Percentiles rank a stretch among this genome's conserved stretches.
Evolutionary conservation across 1,140 invertebrate genomes (phyloP).

Genomic region (Aphaenogaster rudis): DNA sequence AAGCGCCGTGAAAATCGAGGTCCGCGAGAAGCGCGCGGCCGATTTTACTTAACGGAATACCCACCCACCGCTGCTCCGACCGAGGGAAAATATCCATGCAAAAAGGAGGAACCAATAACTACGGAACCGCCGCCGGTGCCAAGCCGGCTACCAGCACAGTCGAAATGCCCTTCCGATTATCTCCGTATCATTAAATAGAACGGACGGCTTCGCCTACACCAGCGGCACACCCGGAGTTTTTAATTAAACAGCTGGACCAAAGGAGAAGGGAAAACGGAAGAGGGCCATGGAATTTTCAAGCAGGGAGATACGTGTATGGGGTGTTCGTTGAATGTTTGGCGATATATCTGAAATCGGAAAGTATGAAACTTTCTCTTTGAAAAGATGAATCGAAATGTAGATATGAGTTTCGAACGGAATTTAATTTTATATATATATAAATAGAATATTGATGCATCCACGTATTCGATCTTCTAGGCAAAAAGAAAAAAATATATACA

Average conservation of each 20-base stretch:
- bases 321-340: background rate
- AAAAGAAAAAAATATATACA: too few species aligned
- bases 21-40: background rate
- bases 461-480: too few species aligned
- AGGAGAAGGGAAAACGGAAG: background rate
- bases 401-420: background rate
- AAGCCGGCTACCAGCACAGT: background rate
- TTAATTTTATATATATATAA: background rate
- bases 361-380: conserved; percentile 15
- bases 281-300: background rate
- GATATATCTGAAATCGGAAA: background rate
- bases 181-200: conserved; percentile 44
- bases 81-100: conserved; percentile 21
- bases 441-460: too few species aligned
- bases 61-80: background rate
- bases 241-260: conserved; percentile 66
- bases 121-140: background rate
- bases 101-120: conserved; percentile 36
- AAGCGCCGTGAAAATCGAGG: conserved; percentile 18
- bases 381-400: background rate
- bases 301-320: conserved; percentile 15
- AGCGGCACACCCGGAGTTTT: conserved; percentile 50
- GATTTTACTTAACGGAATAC: conserved; percentile 33
- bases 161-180: conserved; percentile 28
- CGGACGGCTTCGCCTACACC: background rate